Percentiles rank a stretch among this genome's conserved stretches.
These are phyloP conservation scores for Hirtodrosophila confusa DNA, from an alignment of 2,888 invertebrate genomes.

Conservation along the genomic window DNA sequence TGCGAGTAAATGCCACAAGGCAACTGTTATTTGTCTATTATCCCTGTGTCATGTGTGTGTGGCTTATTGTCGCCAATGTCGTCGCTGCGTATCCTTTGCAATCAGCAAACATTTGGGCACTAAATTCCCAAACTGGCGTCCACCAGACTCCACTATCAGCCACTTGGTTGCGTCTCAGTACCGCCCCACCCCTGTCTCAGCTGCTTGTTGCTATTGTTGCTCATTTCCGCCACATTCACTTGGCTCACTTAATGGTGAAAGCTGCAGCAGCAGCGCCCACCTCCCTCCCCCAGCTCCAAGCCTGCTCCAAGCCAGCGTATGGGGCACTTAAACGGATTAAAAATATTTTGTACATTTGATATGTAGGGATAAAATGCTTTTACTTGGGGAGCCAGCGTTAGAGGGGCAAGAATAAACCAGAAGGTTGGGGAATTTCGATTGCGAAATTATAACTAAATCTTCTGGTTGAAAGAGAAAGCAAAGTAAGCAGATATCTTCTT, in stretches of 20 bases:
- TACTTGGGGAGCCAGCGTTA: conserved; percentile 18
- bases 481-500: too few relatives aligned
- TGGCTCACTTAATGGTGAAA: conserved; percentile 75
- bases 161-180: conserved; percentile 46
- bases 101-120: conserved; percentile 79
- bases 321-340: conserved; percentile 80
- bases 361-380: conserved; percentile 67
- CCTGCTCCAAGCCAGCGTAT: conserved; percentile 3
- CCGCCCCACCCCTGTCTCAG: conserved; percentile 25
- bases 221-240: conserved; percentile 79
- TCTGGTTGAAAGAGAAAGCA: conserved; percentile 15
- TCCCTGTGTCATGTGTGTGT: conserved; percentile 52
- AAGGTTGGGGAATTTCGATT: conserved; percentile 44
- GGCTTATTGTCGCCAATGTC: conserved; percentile 76
- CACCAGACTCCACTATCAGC: conserved; percentile 69
- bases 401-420: background rate
- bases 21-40: conserved; percentile 79
- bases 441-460: conserved; percentile 2
- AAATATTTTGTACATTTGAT: conserved; percentile 79
- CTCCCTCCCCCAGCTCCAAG: background rate
- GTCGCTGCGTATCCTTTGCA: conserved; percentile 75
- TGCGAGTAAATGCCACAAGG: conserved; percentile 73
- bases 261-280: conserved; percentile 40
- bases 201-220: conserved; percentile 74
- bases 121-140: conserved; percentile 67